A percentile compares a stretch with the other conserved stretches of the same genome.
These are phyloP conservation scores for Daphoenositta chrysoptera DNA, from an alignment of 2,113 vertebrate species.

Conservation along the genomic window DNA sequence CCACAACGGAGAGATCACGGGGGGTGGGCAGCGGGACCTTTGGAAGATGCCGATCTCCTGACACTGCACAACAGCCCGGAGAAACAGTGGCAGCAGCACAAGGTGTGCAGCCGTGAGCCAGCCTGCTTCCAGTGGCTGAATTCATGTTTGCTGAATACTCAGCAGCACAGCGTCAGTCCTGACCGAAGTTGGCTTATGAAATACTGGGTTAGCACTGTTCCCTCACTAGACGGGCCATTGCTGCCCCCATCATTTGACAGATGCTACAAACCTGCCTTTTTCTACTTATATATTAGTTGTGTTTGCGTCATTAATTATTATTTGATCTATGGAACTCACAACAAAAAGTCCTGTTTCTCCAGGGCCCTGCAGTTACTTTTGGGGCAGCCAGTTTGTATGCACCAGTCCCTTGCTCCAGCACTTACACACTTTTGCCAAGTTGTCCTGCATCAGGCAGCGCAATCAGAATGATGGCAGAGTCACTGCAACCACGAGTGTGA, in stretches of 20 bases:
- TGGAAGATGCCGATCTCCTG: not conserved
- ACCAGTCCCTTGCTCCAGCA: not conserved
- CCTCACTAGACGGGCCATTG: not conserved
- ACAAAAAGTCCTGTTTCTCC: not conserved
- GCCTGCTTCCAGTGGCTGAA: not conserved
- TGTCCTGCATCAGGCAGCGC: not conserved
- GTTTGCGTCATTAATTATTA: not conserved
- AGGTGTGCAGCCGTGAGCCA: not conserved
- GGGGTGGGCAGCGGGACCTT: not conserved
- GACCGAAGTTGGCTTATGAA: not conserved
- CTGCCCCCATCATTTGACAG: not conserved
- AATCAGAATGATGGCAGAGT: not conserved
- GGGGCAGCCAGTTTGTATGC: too few relatives aligned
- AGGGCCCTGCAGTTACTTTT: not conserved
- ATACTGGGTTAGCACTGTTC: not conserved
- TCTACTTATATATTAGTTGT: not conserved
- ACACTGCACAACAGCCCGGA: too few relatives aligned
- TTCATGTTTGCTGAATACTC: not conserved
- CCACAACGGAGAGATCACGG: accelerated
- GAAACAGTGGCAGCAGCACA: not conserved
- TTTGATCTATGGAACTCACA: not conserved
- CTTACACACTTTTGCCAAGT: not conserved
- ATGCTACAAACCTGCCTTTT: not conserved
- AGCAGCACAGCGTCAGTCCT: not conserved
- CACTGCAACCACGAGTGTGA: not conserved